phyloP scores from a whole-genome alignment of 2,113 vertebrate genomes.

The Pelvicachromis taeniatus region DNA sequence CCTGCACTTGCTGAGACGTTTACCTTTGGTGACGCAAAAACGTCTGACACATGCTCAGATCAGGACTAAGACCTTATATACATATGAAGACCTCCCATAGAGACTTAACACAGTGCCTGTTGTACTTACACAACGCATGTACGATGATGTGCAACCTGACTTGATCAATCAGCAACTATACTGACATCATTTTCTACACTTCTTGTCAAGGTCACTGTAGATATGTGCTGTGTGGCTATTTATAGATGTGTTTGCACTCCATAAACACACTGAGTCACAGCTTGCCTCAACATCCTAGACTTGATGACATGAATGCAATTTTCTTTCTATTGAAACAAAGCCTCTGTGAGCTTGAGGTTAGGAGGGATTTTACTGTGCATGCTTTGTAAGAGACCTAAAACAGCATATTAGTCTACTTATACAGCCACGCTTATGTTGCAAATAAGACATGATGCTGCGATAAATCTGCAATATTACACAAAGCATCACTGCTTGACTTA shows the following conservation, averaged over 20 bases:
- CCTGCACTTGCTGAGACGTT: not conserved
- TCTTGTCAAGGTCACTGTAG: not conserved
- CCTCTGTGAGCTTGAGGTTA: not conserved
- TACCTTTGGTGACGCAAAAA: not conserved
- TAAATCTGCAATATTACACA: not conserved
- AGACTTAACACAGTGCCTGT: not conserved
- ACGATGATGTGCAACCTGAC: not conserved
- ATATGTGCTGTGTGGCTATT: not conserved
- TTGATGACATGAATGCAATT: constrained; percentile 5
- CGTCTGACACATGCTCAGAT: not conserved
- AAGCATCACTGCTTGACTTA: not conserved
- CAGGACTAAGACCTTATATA: not conserved
- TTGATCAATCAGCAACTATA: not conserved
- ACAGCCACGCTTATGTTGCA: not conserved
- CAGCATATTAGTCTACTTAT: not conserved
- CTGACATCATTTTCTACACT: not conserved
- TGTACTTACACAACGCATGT: not conserved
- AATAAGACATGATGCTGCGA: not conserved
- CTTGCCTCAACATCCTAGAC: not conserved
- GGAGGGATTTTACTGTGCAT: not conserved
- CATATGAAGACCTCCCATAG: not conserved
- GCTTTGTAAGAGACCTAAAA: not conserved
- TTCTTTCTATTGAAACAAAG: constrained; percentile 23
- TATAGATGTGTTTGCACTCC: not conserved
- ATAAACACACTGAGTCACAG: constrained; percentile 6